Percentiles rank a stretch among this genome's conserved stretches.
phyloP scores from a whole-genome alignment of 2,888 invertebrate genomes.

The Drosophila fulvimacula region DNA sequence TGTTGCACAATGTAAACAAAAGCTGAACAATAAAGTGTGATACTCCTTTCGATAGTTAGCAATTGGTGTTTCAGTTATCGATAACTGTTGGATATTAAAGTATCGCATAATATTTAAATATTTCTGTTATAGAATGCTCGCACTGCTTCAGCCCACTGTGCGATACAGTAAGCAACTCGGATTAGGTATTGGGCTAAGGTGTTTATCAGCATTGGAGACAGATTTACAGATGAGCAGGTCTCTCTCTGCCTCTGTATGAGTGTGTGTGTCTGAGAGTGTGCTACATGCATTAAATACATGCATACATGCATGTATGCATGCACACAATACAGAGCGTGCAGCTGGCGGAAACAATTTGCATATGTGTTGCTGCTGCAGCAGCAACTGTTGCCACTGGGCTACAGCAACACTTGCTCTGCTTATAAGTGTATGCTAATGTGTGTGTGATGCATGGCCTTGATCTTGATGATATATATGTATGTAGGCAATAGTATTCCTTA shows the following conservation, averaged over 20 bases:
- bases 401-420: conserved; percentile 47
- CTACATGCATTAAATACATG: conserved; percentile 17
- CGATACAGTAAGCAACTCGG: background rate
- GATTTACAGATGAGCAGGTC: conserved; percentile 12
- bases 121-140: background rate
- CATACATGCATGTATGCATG: background rate
- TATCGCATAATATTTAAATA: background rate
- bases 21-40: background rate
- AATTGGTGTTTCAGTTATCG: background rate
- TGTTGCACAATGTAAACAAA: background rate
- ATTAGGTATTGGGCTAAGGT: conserved; percentile 18
- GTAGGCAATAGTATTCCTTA: background rate
- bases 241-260: background rate
- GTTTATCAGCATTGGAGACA: conserved; percentile 33
- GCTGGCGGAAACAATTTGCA: conserved; percentile 50
- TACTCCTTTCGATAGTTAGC: background rate
- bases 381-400: conserved; percentile 27
- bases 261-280: conserved; percentile 5
- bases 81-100: background rate
- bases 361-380: conserved; percentile 26
- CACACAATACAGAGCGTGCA: background rate
- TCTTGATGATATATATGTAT: conserved; percentile 29
- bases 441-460: conserved; percentile 35
- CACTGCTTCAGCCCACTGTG: conserved; percentile 20
- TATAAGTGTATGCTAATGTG: conserved; percentile 14